Evolutionary conservation across 1,140 invertebrate species (phyloP), one percentile per base, ranked within the genome.

Genomic region (Sitodiplosis mosellana): DNA sequence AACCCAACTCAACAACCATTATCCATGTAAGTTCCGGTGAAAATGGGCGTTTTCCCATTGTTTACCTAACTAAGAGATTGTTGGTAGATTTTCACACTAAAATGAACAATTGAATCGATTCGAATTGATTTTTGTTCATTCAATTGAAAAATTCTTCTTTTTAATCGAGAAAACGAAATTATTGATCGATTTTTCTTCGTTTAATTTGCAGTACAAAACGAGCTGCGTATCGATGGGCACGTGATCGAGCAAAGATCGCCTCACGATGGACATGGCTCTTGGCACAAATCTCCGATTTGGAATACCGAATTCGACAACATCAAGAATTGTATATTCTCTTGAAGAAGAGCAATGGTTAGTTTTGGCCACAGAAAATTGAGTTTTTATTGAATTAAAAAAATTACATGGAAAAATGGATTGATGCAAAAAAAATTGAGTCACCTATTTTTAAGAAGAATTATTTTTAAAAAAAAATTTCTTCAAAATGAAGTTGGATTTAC

Each of bases 251-350:
- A 7, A 74, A 75, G 14, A 77, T 94, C 18, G 88, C 84, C 3
- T 74, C 83, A 3, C 74, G 86, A 42, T 94, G 89, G 87, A 84
- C 82, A 10, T 95, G 88, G 89, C 66, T 95, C 12, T 82, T 89
- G 54, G 81, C 86, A 7, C 89, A 94, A 65, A 80, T 95, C 15
- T 80, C 85, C 33, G 90, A 94, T 66, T 65, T 95, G 53, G 89
- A 94, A 59, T 92, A 89, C 61, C 81, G 81, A 57, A 91, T 94
- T 51, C 76, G 87, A 2, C 88, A 92, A 58, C 83, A 90, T 60
- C 81, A 74, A 56, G 87, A 92, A 49, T 68, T 90, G 41, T 78
- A 85, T 57, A 70, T 72, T 48, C 76, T 81, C 56, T 69, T 83
- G 42, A 67, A 70, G 36, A 54, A 66, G n/a, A 59, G 62, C 12